A percentile compares a stretch with the other conserved stretches of the same genome.
Evolutionary conservation across 2,888 invertebrate genomes (phyloP).

Genomic region (Automeris io): DNA sequence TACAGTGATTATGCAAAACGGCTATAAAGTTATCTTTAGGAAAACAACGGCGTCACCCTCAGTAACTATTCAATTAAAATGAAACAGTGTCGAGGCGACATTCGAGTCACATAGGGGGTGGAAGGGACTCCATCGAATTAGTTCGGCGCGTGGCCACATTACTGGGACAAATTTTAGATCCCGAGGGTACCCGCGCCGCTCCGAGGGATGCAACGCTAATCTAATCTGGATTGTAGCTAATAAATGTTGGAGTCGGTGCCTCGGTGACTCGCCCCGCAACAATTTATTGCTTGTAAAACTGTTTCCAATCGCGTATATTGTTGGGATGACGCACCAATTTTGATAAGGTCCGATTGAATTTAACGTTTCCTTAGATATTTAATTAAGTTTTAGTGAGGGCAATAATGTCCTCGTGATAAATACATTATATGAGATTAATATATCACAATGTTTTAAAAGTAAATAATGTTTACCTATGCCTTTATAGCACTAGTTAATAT

Average conservation of each 20-base stretch:
- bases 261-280: slow-evolving; percentile 58
- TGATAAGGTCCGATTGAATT: slow-evolving; percentile 65
- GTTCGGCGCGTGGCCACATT: slow-evolving; percentile 74
- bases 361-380: slow-evolving; percentile 56
- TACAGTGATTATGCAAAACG: slow-evolving; percentile 69
- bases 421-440: too few relatives aligned
- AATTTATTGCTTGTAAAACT: slow-evolving; percentile 77
- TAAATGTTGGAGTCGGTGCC: slow-evolving; percentile 73
- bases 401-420: too few relatives aligned
- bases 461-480: too few relatives aligned
- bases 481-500: too few relatives aligned
- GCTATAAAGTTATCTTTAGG: slow-evolving; percentile 69
- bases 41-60: slow-evolving; percentile 62
- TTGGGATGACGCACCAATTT: slow-evolving; percentile 52
- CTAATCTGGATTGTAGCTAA: slow-evolving; percentile 75
- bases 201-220: slow-evolving; percentile 70
- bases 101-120: slow-evolving; percentile 70
- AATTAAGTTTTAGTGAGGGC: slow-evolving; percentile 34
- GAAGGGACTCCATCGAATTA: slow-evolving; percentile 65
- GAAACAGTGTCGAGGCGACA: slow-evolving; percentile 61
- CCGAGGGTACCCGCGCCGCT: slow-evolving; percentile 40
- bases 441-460: too few relatives aligned
- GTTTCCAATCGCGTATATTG: slow-evolving; percentile 73
- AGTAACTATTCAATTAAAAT: slow-evolving; percentile 75
- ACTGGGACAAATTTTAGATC: slow-evolving; percentile 70